A percentile compares a stretch with the other conserved stretches of the same genome.
phyloP scores from a whole-genome alignment of 2,888 invertebrate species.

The Melieria crassipennis region DNA sequence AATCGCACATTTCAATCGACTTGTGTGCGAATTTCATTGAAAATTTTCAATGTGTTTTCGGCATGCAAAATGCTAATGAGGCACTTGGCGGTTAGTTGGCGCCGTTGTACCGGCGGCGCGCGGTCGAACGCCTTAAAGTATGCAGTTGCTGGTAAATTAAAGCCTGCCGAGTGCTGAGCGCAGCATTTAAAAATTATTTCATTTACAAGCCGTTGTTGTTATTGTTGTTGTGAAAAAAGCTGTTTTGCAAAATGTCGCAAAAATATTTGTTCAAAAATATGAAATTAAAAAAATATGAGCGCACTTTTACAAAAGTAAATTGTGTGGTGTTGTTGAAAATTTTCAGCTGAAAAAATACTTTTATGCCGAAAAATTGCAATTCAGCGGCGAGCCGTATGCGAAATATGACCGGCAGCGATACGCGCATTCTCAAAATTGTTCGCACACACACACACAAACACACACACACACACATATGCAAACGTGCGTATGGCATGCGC shows the following conservation, averaged over 20 bases:
- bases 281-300: neutral
- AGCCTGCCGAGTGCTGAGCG: too few species aligned
- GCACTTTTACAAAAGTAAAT: neutral
- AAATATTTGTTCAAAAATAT: neutral
- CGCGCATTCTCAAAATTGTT: neutral
- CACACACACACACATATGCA: neutral
- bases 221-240: too few species aligned
- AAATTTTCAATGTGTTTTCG: conserved; percentile 56
- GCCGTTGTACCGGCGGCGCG: neutral
- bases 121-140: neutral
- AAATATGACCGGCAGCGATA: neutral
- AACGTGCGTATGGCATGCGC: neutral
- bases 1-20: conserved; percentile 49
- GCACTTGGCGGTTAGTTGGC: conserved; percentile 17
- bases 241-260: neutral
- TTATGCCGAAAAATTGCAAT: neutral
- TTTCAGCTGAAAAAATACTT: neutral
- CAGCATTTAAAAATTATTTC: too few species aligned
- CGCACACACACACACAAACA: neutral
- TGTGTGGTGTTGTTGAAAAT: neutral
- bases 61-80: conserved; percentile 62
- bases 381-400: neutral
- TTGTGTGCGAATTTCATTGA: conserved; percentile 57
- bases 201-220: too few species aligned
- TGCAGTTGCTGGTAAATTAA: too few species aligned